Percentiles rank a stretch among this genome's conserved stretches.
Conservation (phyloP, 2,113 vertebrate species). For the Gobius niger region DNA sequence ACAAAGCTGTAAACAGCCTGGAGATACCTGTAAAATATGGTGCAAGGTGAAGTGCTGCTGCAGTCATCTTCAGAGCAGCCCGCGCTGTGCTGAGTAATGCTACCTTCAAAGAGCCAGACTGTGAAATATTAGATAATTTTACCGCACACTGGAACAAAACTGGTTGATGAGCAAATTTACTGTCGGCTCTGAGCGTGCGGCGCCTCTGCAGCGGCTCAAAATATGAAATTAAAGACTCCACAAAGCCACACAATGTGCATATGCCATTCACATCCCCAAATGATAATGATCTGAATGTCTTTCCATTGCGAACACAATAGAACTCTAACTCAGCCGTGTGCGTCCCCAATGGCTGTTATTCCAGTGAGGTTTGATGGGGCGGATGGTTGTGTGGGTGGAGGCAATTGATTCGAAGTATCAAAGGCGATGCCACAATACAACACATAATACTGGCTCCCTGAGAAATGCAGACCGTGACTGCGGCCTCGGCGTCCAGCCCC, state of each 20-base stretch:
- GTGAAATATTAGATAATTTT: conserved; percentile 66
- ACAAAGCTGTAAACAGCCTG: background rate
- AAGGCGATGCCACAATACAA: conserved; percentile 50
- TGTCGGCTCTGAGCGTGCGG: conserved; percentile 41
- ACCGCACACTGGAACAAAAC: conserved; percentile 64
- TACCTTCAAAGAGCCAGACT: conserved; percentile 62
- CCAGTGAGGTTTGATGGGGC: conserved; percentile 46
- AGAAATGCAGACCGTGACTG: conserved; percentile 23
- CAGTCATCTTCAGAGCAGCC: conserved; percentile 13
- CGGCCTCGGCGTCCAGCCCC: conserved; percentile 9
- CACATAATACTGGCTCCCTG: conserved; percentile 24
- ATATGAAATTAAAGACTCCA: conserved; percentile 8
- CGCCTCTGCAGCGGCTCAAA: background rate
- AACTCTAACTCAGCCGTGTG: conserved; percentile 38
- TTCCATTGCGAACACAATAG: conserved; percentile 57
- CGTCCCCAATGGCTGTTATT: conserved; percentile 59
- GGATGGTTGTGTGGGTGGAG: conserved; percentile 57
- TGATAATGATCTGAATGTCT: conserved; percentile 68
- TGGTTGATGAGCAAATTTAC: conserved; percentile 66
- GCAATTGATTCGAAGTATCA: conserved; percentile 62
- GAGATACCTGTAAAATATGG: conserved; percentile 23
- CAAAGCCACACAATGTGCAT: conserved; percentile 34
- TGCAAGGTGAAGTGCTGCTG: conserved; percentile 21
- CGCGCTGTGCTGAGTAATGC: conserved; percentile 41
- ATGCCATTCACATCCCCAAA: conserved; percentile 43